A percentile compares a stretch with the other conserved stretches of the same genome.
phyloP scores from a whole-genome alignment of 2,888 invertebrate species.

The Lumbricus terrestris region DNA sequence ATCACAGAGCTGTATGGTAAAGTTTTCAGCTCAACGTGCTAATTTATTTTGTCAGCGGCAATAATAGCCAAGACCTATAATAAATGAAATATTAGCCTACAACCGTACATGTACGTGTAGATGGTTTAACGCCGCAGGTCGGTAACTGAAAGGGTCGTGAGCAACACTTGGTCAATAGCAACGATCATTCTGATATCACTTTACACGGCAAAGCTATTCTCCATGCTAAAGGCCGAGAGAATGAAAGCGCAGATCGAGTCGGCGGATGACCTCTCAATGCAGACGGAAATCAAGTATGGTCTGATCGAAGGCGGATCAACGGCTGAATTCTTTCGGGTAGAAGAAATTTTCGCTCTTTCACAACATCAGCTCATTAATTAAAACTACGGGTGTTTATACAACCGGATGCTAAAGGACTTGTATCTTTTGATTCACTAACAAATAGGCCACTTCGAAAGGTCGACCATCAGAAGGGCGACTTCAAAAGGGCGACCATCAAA shows the following conservation, averaged over 20 bases:
- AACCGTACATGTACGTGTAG: too few relatives aligned
- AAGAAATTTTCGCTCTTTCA: background rate
- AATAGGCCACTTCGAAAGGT: too few relatives aligned
- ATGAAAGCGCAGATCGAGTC: conserved; percentile 83
- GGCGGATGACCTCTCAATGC: conserved; percentile 83
- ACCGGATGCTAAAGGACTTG: too few relatives aligned
- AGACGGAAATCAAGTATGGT: conserved; percentile 88
- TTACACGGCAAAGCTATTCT: background rate
- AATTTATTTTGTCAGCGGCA: background rate
- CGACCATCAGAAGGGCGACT: too few relatives aligned
- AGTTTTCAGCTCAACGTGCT: too few relatives aligned
- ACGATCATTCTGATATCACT: background rate
- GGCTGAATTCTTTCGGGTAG: conserved; percentile 78
- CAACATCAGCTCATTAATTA: background rate
- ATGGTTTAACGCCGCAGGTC: background rate
- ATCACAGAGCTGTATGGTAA: too few relatives aligned
- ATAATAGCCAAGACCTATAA: too few relatives aligned
- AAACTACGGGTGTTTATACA: background rate
- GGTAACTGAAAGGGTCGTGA: background rate
- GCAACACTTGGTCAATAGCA: background rate
- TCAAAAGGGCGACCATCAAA: too few relatives aligned
- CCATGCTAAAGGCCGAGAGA: background rate
- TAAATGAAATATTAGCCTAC: too few relatives aligned
- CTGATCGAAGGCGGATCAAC: conserved; percentile 74
- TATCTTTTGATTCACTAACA: too few relatives aligned